Evolutionary conservation across 2,797 vertebrate genomes (phyloP).

Genomic region (Danionella dracula): DNA sequence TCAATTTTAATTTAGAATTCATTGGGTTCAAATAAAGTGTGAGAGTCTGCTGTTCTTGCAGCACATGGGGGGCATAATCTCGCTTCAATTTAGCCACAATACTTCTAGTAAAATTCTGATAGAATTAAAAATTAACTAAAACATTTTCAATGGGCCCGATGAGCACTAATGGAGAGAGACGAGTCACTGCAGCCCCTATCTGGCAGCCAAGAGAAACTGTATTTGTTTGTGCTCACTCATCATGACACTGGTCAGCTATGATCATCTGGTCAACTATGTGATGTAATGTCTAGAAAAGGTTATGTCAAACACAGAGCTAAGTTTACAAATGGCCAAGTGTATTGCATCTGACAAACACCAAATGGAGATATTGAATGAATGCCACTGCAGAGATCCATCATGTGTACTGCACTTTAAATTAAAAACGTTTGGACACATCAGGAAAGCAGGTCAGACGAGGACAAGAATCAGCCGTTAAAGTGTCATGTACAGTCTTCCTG

Average conservation of each 20-base stretch:
- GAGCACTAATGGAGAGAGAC: no score
- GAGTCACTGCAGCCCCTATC: conserved; percentile 39
- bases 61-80: no score
- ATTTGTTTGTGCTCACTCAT: neutral
- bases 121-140: no score
- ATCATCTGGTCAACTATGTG: conserved; percentile 5
- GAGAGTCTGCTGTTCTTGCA: no score
- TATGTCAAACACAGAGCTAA: conserved; percentile 39
- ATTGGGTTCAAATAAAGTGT: no score
- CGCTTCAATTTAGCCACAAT: no score
- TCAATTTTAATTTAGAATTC: no score
- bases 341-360: conserved; percentile 14
- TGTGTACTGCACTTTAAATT: conserved; percentile 9
- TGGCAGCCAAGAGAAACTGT: neutral
- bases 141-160: no score
- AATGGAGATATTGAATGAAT: conserved; percentile 18
- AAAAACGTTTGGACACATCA: conserved; percentile 26
- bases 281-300: conserved; percentile 30
- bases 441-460: conserved; percentile 52
- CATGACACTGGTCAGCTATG: no score
- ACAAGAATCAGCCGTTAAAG: conserved; percentile 40
- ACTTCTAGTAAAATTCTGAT: no score
- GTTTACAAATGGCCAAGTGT: conserved; percentile 30
- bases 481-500: conserved; percentile 35
- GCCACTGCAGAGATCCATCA: conserved; percentile 4